phyloP scores from a whole-genome alignment of 2,797 vertebrate genomes.

The Alca torda region DNA sequence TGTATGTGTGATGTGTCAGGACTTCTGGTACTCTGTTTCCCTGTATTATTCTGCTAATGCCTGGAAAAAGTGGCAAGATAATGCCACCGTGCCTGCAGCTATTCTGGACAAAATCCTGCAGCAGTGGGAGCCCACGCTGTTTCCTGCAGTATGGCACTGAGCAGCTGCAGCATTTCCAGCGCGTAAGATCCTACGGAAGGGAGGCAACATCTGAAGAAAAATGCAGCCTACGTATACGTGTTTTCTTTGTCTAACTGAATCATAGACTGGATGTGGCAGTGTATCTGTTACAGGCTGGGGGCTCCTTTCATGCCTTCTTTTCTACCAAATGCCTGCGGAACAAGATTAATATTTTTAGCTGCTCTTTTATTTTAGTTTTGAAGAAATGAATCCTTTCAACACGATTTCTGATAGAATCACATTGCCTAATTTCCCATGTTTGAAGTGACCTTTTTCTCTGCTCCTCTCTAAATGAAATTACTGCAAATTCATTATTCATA shows the following conservation, averaged over 20 bases:
- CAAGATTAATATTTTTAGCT: conserved; percentile 23
- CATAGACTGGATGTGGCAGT: neutral
- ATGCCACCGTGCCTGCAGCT: neutral
- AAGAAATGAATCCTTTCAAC: neutral
- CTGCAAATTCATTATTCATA: conserved; percentile 47
- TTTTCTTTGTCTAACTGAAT: neutral
- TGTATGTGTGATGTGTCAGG: neutral
- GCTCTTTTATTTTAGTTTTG: neutral
- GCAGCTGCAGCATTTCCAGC: neutral
- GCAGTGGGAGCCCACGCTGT: neutral
- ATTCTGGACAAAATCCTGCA: neutral
- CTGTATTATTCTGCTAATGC: neutral
- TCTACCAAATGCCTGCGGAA: neutral
- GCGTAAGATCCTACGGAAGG: neutral
- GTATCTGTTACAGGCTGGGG: neutral
- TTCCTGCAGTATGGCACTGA: neutral
- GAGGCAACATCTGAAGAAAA: neutral
- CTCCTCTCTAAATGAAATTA: conserved; percentile 40
- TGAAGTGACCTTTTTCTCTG: conserved; percentile 41
- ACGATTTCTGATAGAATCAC: conserved; percentile 21
- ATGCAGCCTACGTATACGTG: neutral
- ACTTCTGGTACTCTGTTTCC: neutral
- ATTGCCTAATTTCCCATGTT: conserved; percentile 19
- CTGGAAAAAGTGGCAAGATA: neutral
- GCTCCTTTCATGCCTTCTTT: neutral